Base-by-base conservation (phyloP, 2,797 vertebrate genomes). In the Caiman crocodilus region DNA sequence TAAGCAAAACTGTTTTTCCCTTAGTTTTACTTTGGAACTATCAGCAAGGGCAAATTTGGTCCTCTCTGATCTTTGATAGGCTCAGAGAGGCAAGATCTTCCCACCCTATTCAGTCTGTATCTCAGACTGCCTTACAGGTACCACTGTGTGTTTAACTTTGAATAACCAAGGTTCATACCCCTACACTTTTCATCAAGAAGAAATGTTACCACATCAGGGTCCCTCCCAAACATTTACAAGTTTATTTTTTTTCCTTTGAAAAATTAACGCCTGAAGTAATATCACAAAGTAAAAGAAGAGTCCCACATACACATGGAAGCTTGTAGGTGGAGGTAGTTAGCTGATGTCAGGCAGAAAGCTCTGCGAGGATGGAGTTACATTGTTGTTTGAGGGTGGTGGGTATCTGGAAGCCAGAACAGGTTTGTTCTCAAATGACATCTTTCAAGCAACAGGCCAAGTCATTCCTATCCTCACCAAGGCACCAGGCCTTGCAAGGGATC, bases 221-320 rank as follows among this genome's bases (percentile, higher is more conserved):
- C 14, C 30, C 32, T 25, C 23, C 83, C 28, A 30, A 83, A 77
- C n/a, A 64, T 60, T 77, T 63, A n/a, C 2, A 65, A 82, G 35
- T 2, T 71, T 67, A 42, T 71, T 23, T 30, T 32, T 74, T 1
- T 1, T 11, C 64, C 55, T 76, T 85, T 85, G 61, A 91, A 73
- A 76, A 30, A 79, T 26, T 85, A 94, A 82, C 61, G 50, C 28
- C 90, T 61, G 60, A 60, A 81, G 30, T 21, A 90, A 25, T 74
- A 93, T 18, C n/a, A 58, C 14, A 63, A 81, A 73, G 85, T 76
- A 18, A 78, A 77, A 64, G 57, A 64, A 28, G 9, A 78, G 84
- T 56, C 11, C 25, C 89, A 6, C 63, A 55, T 4, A 23, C 3
- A 14, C 9, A 23, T 4, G 42, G 42, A 50, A 50, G 42, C 42